Percentiles rank a stretch among this genome's conserved stretches.
Evolutionary conservation across 2,797 vertebrate species (phyloP).

Genomic region (Sebastes baramenuke): DNA sequence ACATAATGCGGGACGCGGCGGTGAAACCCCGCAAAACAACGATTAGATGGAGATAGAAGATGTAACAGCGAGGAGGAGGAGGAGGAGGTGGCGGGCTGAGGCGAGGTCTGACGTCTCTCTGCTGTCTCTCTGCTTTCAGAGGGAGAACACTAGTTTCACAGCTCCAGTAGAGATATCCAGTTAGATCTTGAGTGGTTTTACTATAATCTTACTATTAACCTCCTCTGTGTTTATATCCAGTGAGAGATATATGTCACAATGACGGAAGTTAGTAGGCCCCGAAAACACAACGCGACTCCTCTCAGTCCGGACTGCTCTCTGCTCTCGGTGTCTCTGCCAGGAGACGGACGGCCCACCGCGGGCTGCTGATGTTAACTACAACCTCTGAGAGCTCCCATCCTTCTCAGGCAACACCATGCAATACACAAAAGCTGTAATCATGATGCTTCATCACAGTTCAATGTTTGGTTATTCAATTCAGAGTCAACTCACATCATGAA

Average conservation of each 20-base stretch:
- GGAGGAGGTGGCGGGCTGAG: not conserved
- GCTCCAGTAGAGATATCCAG: constrained; percentile 2
- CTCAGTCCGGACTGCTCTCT: constrained; percentile 32
- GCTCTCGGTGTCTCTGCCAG: not conserved
- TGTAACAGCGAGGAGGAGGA: constrained; percentile 19
- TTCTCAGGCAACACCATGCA: not conserved
- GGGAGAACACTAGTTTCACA: constrained; percentile 4
- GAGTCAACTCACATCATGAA: not conserved
- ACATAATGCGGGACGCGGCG: constrained; percentile 29
- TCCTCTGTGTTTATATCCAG: constrained; percentile 25
- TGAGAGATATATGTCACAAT: constrained; percentile 22
- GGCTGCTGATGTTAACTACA: not conserved
- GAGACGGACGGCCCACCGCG: constrained; percentile 37
- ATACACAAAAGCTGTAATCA: not conserved
- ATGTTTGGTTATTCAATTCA: not conserved
- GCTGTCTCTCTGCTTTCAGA: constrained; percentile 27
- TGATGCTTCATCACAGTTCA: not conserved
- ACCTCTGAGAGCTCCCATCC: not conserved
- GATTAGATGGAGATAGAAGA: constrained; percentile 49
- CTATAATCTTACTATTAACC: not conserved
- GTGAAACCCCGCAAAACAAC: constrained; percentile 40
- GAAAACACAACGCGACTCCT: constrained; percentile 55
- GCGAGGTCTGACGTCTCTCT: constrained; percentile 72
- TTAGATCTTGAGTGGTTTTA: not conserved
- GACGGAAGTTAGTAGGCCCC: constrained; percentile 81